Percentiles rank a stretch among this genome's conserved stretches.
phyloP scores from a whole-genome alignment of 2,888 invertebrate species.

The Dasypogon diadema region DNA sequence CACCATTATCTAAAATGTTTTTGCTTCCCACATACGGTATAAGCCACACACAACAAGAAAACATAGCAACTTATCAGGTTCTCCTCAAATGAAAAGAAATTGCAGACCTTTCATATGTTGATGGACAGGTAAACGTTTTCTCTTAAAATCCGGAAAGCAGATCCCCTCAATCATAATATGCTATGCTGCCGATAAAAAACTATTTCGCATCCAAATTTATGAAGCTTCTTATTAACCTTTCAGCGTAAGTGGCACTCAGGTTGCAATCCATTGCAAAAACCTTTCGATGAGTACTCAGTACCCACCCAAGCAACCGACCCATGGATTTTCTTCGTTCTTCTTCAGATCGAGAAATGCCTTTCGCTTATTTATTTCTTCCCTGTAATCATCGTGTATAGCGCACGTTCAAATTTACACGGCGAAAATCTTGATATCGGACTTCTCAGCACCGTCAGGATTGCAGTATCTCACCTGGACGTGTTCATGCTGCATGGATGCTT shows the following conservation, averaged over 20 bases:
- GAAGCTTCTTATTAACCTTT: slow-evolving; percentile 36
- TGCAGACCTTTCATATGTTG: no score
- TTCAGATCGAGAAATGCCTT: slow-evolving; percentile 16
- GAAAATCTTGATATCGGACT: slow-evolving; percentile 28
- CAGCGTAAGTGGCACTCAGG: slow-evolving; percentile 37
- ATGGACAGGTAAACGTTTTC: background rate
- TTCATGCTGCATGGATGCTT: background rate
- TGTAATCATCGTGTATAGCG: slow-evolving; percentile 15
- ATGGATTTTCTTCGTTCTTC: background rate
- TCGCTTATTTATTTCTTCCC: slow-evolving; percentile 31
- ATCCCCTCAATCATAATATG: background rate
- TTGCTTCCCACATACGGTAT: no score
- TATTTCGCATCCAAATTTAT: slow-evolving; percentile 39
- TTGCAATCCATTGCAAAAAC: background rate
- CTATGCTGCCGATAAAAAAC: slow-evolving; percentile 16
- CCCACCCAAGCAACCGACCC: slow-evolving; percentile 19
- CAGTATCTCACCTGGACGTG: slow-evolving; percentile 13
- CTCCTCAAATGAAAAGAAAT: no score
- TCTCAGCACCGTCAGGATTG: background rate
- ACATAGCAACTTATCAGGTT: no score
- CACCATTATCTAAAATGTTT: no score
- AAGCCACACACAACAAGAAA: no score
- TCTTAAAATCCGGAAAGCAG: background rate
- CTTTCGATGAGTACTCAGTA: background rate
- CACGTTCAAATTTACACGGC: background rate